phyloP scores from a whole-genome alignment of 2,888 invertebrate genomes.

The Gortyna flavago region DNA sequence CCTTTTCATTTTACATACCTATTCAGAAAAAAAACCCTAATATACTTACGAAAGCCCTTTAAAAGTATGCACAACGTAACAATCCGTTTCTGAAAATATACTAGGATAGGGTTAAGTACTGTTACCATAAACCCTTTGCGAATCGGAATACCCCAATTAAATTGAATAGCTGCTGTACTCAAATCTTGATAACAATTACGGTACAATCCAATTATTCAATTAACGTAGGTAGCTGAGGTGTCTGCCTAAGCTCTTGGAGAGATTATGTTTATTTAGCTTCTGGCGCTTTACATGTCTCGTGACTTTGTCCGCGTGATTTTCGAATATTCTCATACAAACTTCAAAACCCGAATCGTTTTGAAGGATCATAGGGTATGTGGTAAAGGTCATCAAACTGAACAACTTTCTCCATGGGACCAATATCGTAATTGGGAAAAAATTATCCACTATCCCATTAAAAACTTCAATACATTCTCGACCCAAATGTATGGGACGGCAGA shows the following conservation, averaged over 20 bases:
- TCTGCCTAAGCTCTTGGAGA: slow-evolving; percentile 9
- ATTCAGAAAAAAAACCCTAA: background rate
- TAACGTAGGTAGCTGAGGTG: slow-evolving; percentile 4
- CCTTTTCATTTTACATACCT: background rate
- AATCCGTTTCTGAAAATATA: slow-evolving; percentile 24
- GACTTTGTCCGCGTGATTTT: background rate
- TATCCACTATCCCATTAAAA: no score
- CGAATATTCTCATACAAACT: background rate
- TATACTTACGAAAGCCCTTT: background rate
- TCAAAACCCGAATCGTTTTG: background rate
- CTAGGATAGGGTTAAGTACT: slow-evolving; percentile 30
- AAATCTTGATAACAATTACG: slow-evolving; percentile 57
- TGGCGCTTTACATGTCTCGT: no score
- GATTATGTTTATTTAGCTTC: slow-evolving; percentile 6
- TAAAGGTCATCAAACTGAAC: background rate
- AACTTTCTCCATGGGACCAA: background rate
- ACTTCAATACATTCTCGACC: no score
- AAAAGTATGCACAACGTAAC: slow-evolving; percentile 19
- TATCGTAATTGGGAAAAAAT: background rate
- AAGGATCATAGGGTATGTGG: background rate
- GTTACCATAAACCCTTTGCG: slow-evolving; percentile 49
- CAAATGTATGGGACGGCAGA: no score
- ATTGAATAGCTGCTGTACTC: slow-evolving; percentile 41
- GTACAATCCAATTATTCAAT: slow-evolving; percentile 48
- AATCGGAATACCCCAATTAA: slow-evolving; percentile 39